Evolutionary conservation across 2,113 vertebrate species (phyloP).

Genomic region (Hiodon tergisus): DNA sequence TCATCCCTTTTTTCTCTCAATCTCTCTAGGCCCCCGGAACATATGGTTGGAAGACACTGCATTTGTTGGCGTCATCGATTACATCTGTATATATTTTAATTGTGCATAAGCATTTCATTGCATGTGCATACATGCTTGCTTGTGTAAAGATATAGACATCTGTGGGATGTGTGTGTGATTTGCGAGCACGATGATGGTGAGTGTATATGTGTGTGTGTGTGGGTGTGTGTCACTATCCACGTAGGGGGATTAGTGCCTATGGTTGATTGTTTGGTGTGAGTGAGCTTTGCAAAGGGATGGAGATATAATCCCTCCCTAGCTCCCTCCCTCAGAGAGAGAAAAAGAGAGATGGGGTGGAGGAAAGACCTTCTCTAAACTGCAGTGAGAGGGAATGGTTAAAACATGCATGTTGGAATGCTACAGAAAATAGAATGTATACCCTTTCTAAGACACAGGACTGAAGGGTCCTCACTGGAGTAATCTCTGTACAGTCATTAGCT

Average conservation of each 20-base stretch:
- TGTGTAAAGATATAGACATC: background rate
- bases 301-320: conserved; percentile 55
- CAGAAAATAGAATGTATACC: too few relatives aligned
- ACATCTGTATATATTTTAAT: too few relatives aligned
- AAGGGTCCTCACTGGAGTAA: too few relatives aligned
- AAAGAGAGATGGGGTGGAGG: background rate
- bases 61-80: too few relatives aligned
- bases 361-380: background rate
- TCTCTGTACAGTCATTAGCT: too few relatives aligned
- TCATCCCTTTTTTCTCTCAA: too few relatives aligned
- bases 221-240: conserved; percentile 32
- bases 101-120: too few relatives aligned
- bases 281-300: conserved; percentile 57
- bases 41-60: too few relatives aligned
- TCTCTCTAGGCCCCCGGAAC: too few relatives aligned
- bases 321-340: background rate
- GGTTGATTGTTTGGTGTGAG: conserved; percentile 66
- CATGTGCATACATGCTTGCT: too few relatives aligned
- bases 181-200: conserved; percentile 22
- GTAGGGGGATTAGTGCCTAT: conserved; percentile 52
- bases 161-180: background rate
- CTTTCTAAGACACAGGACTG: too few relatives aligned
- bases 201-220: conserved; percentile 37
- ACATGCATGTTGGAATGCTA: background rate
- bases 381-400: background rate